Conservation (phyloP, 2,113 vertebrate species). For the Corythoichthys intestinalis region DNA sequence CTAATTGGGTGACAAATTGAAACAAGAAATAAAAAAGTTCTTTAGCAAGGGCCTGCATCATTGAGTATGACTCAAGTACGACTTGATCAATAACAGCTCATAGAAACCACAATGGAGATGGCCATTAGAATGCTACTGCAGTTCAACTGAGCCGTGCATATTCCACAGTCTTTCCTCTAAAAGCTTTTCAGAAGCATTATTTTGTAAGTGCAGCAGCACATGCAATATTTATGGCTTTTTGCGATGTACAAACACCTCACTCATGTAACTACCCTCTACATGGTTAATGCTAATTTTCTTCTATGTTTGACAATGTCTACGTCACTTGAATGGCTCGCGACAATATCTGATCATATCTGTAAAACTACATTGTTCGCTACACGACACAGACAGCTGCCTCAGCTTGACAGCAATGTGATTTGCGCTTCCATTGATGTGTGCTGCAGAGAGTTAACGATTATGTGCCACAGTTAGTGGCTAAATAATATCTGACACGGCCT, state of each 20-base stretch:
- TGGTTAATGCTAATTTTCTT: neutral
- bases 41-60: conserved; percentile 51
- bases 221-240: conserved; percentile 57
- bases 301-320: conserved; percentile 14
- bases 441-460: conserved; percentile 68
- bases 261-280: conserved; percentile 12
- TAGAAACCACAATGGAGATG: conserved; percentile 63
- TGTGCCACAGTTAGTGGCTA: conserved; percentile 66
- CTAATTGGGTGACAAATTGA: conserved; percentile 20
- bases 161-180: conserved; percentile 58
- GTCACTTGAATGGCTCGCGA: neutral
- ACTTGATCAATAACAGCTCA: conserved; percentile 62
- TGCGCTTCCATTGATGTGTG: conserved; percentile 63
- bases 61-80: conserved; percentile 37
- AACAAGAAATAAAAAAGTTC: conserved; percentile 38
- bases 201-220: conserved; percentile 62
- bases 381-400: conserved; percentile 34
- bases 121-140: conserved; percentile 63
- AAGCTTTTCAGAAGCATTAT: conserved; percentile 65
- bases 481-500: conserved; percentile 69
- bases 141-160: conserved; percentile 53
- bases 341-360: conserved; percentile 4
- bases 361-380: conserved; percentile 17
- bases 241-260: conserved; percentile 45
- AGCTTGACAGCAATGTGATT: conserved; percentile 67